Evolutionary conservation across 2,797 vertebrate species (phyloP), one percentile per base, ranked within the genome.

Genomic region (Crocidura indochinensis): DNA sequence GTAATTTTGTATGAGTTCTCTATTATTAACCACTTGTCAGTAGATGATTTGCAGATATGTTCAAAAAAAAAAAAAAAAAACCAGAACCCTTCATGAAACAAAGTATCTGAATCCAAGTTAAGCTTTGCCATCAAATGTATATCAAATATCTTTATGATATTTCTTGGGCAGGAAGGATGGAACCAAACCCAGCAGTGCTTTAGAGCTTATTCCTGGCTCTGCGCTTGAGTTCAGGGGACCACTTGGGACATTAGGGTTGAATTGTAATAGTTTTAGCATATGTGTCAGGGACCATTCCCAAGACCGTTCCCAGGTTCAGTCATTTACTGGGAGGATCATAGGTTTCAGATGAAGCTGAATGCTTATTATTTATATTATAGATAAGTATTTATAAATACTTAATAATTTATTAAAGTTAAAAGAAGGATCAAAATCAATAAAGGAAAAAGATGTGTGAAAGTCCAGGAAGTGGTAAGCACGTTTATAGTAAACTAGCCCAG

Each of bases 21-120:
- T 38, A 38, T 38, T 38, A 38, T 38, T 38, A 38, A 38, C 38
- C 38, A 38, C 38, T 38, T 38, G 38, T 38, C 38, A 38, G 38
- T 38, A 38, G 38, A 38, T 38, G 38, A 38, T 38, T 38, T 38
- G 38, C 38, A 38, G 5, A 38, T 38, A 38, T 38, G 38, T 38
- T 38, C 38, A 2, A 38, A 38, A 38, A 38, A 38, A 38, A 38
- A 38, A 38, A 38, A 2, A 38, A 38, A 38, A 2, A 38, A 38
- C 38, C 38, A 38, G 44, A 89, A 62, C 31, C 24, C 31, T 87
- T 90, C 75, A 84, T 87, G n/a, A 92, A 38, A 51, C 53, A 51
- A 38, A 24, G 7, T 81, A 6, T 64, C 17, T 60, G 6, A 82
- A 82, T 92, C 62, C 77, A 75, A 93, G 49, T 53, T 53, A 53